A percentile compares a stretch with the other conserved stretches of the same genome.
Evolutionary conservation across 1,140 invertebrate genomes (phyloP).

Genomic region (Melanaphis sacchari): DNA sequence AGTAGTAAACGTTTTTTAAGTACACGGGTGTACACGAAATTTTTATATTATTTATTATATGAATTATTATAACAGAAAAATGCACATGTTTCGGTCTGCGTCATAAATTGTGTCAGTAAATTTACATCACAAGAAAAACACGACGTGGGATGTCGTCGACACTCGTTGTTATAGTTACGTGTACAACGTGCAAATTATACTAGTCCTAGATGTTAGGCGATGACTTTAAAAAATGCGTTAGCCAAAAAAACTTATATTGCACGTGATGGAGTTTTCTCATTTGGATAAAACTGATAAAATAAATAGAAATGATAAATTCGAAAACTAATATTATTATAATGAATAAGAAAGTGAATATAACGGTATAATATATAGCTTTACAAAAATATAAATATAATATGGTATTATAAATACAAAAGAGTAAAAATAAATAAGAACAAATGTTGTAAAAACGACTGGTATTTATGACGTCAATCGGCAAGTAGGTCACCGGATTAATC

Average conservation of each 20-base stretch:
- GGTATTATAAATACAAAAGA: not conserved
- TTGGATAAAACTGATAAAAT: not conserved
- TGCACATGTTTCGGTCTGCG: not conserved
- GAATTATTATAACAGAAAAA: not conserved
- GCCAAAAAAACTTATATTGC: not conserved
- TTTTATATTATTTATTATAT: not conserved
- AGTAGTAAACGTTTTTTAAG: too few relatives aligned
- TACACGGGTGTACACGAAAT: too few relatives aligned
- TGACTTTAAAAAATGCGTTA: not conserved
- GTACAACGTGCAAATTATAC: not conserved
- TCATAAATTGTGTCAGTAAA: not conserved
- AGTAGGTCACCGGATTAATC: too few relatives aligned
- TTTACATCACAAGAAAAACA: not conserved
- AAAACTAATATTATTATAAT: not conserved
- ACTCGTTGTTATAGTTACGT: not conserved
- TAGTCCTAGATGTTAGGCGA: not conserved
- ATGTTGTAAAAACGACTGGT: not conserved
- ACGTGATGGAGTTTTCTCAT: not conserved
- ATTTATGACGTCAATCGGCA: not conserved
- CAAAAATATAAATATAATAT: not conserved
- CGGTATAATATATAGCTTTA: not conserved
- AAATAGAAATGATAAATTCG: not conserved
- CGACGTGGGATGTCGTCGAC: not conserved
- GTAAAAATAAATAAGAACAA: not conserved
- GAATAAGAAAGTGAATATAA: not conserved